These are phyloP conservation scores for Apotomis turbidana DNA, from an alignment of 2,888 invertebrate species.

Conservation along the genomic window DNA sequence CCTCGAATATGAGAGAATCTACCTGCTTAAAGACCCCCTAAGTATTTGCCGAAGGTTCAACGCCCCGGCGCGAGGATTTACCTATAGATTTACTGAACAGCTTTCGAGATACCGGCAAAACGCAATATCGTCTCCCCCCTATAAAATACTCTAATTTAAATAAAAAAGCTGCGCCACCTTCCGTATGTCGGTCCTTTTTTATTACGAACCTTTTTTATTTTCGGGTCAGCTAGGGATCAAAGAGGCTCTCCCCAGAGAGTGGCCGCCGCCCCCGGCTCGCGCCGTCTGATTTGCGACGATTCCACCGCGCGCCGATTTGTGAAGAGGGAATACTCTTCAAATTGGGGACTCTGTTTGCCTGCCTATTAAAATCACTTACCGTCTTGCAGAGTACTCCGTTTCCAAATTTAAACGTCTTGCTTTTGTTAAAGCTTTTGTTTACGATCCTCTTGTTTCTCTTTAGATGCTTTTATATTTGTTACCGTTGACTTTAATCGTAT, in stretches of 20 bases:
- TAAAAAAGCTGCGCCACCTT: slow-evolving; percentile 84
- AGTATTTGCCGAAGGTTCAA: slow-evolving; percentile 67
- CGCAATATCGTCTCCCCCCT: slow-evolving; percentile 82
- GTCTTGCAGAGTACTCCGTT: slow-evolving; percentile 60
- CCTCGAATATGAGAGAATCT: slow-evolving; percentile 43
- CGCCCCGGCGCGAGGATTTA: slow-evolving; percentile 64
- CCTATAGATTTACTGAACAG: slow-evolving; percentile 70
- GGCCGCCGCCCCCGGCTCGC: slow-evolving; percentile 61
- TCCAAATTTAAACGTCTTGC: slow-evolving; percentile 58
- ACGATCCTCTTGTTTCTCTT: slow-evolving; percentile 53
- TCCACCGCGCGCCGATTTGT: slow-evolving; percentile 79
- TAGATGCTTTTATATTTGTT: slow-evolving; percentile 42
- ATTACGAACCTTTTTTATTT: slow-evolving; percentile 84
- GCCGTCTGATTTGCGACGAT: slow-evolving; percentile 80
- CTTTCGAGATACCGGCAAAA: slow-evolving; percentile 78
- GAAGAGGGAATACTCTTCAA: slow-evolving; percentile 80
- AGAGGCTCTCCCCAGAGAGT: slow-evolving; percentile 79
- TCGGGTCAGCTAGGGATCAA: slow-evolving; percentile 84
- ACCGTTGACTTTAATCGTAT: slow-evolving; percentile 39
- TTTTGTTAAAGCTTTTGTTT: slow-evolving; percentile 59
- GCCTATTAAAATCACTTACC: slow-evolving; percentile 81
- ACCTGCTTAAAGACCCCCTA: slow-evolving; percentile 52
- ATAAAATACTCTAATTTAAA: slow-evolving; percentile 85
- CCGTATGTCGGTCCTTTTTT: slow-evolving; percentile 83
- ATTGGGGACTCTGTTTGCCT: slow-evolving; percentile 76